phyloP scores from a whole-genome alignment of 2,113 vertebrate species.

The Mus spicilegus region DNA sequence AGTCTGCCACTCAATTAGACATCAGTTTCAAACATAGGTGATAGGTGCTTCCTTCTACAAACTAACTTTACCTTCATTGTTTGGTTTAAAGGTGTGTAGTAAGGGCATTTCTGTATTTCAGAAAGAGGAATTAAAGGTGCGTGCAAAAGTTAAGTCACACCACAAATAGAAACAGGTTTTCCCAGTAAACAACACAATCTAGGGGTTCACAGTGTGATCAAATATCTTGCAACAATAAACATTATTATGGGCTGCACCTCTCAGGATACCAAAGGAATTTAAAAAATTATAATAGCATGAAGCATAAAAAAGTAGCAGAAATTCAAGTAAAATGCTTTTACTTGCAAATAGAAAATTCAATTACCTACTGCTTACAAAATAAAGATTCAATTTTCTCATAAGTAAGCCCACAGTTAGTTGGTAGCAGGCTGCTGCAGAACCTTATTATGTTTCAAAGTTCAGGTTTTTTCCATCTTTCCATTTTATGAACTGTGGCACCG shows the following conservation, averaged over 20 bases:
- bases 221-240: neutral
- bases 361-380: conserved; percentile 29
- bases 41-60: too few species aligned
- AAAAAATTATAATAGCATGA: neutral
- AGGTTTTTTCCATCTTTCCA: neutral
- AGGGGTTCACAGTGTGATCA: too few species aligned
- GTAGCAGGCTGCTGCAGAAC: neutral
- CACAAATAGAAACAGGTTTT: too few species aligned
- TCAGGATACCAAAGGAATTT: neutral
- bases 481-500: neutral
- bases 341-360: conserved; percentile 30
- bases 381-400: conserved; percentile 33
- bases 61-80: too few species aligned
- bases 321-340: conserved; percentile 27
- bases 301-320: neutral
- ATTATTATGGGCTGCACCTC: neutral
- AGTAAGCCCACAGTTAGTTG: neutral
- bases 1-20: too few species aligned
- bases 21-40: too few species aligned
- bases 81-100: too few species aligned
- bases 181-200: too few species aligned
- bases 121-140: too few species aligned
- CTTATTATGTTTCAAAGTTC: neutral
- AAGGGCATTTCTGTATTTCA: too few species aligned
- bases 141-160: too few species aligned